Evolutionary conservation across 2,888 invertebrate species (phyloP), one percentile per base, ranked within the genome.

Genomic region (Brachylomia viminalis): DNA sequence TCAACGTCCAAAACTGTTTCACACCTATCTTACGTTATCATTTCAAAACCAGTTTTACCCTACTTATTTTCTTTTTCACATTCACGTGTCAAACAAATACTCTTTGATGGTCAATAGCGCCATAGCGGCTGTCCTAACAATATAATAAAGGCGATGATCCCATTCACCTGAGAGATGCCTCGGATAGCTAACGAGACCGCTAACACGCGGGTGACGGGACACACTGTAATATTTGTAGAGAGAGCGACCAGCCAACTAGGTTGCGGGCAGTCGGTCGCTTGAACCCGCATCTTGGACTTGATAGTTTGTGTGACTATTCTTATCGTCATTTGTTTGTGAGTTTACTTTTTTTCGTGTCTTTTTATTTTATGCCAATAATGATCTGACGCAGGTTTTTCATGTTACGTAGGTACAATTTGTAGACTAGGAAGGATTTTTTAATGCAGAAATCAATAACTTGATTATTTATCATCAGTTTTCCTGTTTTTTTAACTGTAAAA

Each of bases 191-290:
- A 84, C 81, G 75, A 87, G 85, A 72, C 77, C 76, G 74, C 74
- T 84, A 84, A 80, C 83, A 88, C 88, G 82, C 71, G 75, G 79
- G 73, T 72, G 78, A 77, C 65, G 78, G 72, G 77, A 78, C 82
- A 84, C 82, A 84, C 86, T 67, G 83, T 86, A 88, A 87, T 87
- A 88, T 89, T 89, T 86, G 85, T 81, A 83, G 83, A 84, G 85
- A 72, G 87, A 78, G 82, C 77, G 66, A 67, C 85, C 83, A 86
- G 95, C 94, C 95, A 95, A 95, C 88, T 94, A 93, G 94, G 94
- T 95, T 94, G 94, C 93, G 92, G 92, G 90, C 92, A 91, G 86
- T 89, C 91, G 91, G 91, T 85, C 92, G 83, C 77, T 84, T 82
- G 83, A 86, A 83, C 78, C 78, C 86, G 87, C 77, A 83, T 87